These are phyloP conservation scores for Apotomis capreana DNA, from an alignment of 2,888 invertebrate genomes.

Conservation along the genomic window DNA sequence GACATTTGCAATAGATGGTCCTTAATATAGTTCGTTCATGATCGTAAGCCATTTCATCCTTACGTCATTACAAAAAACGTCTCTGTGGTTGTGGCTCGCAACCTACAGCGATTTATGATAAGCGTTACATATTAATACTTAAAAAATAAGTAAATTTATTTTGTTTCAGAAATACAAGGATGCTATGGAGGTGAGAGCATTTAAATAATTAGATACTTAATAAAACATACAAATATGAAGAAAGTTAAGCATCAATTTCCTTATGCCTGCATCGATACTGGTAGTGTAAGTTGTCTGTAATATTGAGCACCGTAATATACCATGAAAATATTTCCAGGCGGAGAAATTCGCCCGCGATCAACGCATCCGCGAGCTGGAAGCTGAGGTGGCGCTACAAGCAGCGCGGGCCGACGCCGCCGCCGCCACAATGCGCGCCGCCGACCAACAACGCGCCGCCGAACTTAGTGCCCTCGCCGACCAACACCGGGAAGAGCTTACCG, in stretches of 20 bases:
- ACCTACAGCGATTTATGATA: no score
- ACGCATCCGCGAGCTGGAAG: conserved; percentile 77
- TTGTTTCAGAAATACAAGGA: conserved; percentile 79
- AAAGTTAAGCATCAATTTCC: no score
- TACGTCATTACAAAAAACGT: no score
- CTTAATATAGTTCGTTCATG: no score
- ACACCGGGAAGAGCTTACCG: conserved; percentile 74
- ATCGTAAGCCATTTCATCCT: no score
- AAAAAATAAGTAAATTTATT: background rate
- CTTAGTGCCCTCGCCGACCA: conserved; percentile 64
- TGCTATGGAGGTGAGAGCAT: conserved; percentile 72
- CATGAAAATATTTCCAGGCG: conserved; percentile 51
- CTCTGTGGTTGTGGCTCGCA: no score
- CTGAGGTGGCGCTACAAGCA: conserved; percentile 66
- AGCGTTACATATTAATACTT: no score
- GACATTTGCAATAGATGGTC: no score
- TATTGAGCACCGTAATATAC: no score
- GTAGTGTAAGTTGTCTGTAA: no score
- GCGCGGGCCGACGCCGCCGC: conserved; percentile 72
- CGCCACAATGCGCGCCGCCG: conserved; percentile 62
- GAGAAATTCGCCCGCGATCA: conserved; percentile 76
- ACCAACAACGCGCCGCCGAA: conserved; percentile 69
- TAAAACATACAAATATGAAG: background rate
- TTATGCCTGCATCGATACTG: no score
- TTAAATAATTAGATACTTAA: background rate